phyloP scores from a whole-genome alignment of 2,797 vertebrate genomes.

The Odontamblyopus rebecca region DNA sequence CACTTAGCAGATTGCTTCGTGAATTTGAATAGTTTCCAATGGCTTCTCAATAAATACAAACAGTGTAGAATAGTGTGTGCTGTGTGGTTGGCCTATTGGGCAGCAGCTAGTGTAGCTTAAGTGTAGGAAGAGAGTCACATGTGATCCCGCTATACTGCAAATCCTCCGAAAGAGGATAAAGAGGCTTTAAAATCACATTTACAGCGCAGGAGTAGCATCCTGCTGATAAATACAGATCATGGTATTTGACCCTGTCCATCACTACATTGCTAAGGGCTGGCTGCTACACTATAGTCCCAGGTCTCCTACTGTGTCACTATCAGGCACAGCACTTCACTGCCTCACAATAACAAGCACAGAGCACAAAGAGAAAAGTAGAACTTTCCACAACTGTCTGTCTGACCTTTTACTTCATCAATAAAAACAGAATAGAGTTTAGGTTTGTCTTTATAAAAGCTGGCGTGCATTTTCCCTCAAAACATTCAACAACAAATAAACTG shows the following conservation, averaged over 20 bases:
- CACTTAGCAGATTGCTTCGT: slow-evolving; percentile 68
- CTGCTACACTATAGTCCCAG: slow-evolving; percentile 45
- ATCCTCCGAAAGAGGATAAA: slow-evolving; percentile 78
- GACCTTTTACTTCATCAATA: slow-evolving; percentile 43
- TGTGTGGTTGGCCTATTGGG: slow-evolving; percentile 62
- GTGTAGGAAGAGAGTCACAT: slow-evolving; percentile 63
- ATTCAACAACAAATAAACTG: neutral
- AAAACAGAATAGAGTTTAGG: slow-evolving; percentile 25
- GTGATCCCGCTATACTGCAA: slow-evolving; percentile 73
- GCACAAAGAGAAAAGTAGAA: slow-evolving; percentile 46
- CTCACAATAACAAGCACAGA: slow-evolving; percentile 61
- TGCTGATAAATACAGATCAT: slow-evolving; percentile 78
- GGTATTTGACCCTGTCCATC: slow-evolving; percentile 78
- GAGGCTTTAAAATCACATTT: slow-evolving; percentile 78
- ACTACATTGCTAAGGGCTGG: slow-evolving; percentile 54
- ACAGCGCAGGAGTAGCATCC: slow-evolving; percentile 71
- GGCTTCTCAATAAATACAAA: slow-evolving; percentile 44
- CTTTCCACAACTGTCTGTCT: slow-evolving; percentile 34
- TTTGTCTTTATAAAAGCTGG: slow-evolving; percentile 2
- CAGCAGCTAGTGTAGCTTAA: slow-evolving; percentile 70
- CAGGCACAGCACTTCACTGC: slow-evolving; percentile 54
- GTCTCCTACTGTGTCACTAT: slow-evolving; percentile 54
- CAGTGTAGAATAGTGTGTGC: slow-evolving; percentile 38
- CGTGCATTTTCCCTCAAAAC: too few species aligned
- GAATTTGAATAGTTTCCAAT: slow-evolving; percentile 61